Evolutionary conservation across 2,797 vertebrate species (phyloP), one percentile per base, ranked within the genome.

Genomic region (Clarias pachynema): DNA sequence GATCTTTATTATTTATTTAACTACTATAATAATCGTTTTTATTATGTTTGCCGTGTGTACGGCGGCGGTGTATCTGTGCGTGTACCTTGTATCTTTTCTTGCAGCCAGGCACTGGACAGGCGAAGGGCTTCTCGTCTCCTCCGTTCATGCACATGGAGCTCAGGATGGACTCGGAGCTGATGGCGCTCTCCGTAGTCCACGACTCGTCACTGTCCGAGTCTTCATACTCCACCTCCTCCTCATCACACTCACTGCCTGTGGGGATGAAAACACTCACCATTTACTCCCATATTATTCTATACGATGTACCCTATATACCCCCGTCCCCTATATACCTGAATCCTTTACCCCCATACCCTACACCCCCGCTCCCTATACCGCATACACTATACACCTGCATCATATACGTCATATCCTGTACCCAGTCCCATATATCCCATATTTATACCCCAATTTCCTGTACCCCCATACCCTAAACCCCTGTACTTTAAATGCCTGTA

Each of bases 91-190:
- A 99, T 97, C 97, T 96, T 95, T 99, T 99, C 93, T 99, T 99
- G 94, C 98, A 99, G 91, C 98, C 98, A 40, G 98, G 97, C 84
- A 99, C 97, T 0, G 98, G 98, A 92, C 98, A 99, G 90, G 98
- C 98, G 60, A 99, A 99, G 86, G 98, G 98, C 91, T 99, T 99
- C 92, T 99, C 98, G 29, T 99, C 98, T 15, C 97, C 98, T 88
- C 98, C 98, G 6, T 99, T 99, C 98, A 99, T 99, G 93, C 97
- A 98, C 97, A 99, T 99, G 84, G 98, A 99, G 90, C 98, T 98
- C 90, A 99, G 97, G 94, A 99, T 99, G 90, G 97, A 97, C 94
- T 99, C 97, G 0, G 98, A 98, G 94, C 98, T 99, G 95, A 99
- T 98, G 93, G 98, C 97, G 81, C 97, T 99, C 96, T 99, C 98